Evolutionary conservation across 2,888 invertebrate genomes (phyloP), one percentile per base, ranked within the genome.

Genomic region (Bombyx huttoni): DNA sequence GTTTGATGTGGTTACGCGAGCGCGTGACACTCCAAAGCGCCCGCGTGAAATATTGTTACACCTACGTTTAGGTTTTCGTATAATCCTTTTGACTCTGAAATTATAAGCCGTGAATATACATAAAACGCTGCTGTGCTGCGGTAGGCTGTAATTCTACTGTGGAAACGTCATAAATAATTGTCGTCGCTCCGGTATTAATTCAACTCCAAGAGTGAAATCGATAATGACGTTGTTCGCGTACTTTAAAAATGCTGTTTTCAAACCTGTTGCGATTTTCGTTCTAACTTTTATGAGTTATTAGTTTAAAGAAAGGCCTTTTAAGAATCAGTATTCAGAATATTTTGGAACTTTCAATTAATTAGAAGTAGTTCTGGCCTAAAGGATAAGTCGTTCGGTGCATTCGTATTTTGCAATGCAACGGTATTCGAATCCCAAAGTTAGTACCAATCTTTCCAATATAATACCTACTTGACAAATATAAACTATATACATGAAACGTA

Each of bases 81-180:
- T 83, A 81, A 81, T 84, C 76, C 76, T 70, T 72, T 65, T 67
- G 63, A 63, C 73, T 68, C 56, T 57, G 66, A 74, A 79, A 82
- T 83, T 80, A 83, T 82, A 78, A 79, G 75, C 78, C 73, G 74
- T 73, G 79, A 81, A 81, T 83, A 78, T 74, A 81, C 78, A 79
- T 77, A 80, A 83, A 81, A 76, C 75, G 68, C 70, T 63, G 63
- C 68, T 66, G 67, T 63, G 57, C 63, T 61, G 67, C 68, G 65
- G 63, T 63, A 60, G 60, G 67, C 69, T 68, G 73, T 78, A 80
- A 83, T 76, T 77, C 72, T 70, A 68, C 69, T 64, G 73, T 66
- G 72, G 73, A 73, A 75, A 71, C 66, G 73, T 75, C 75, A 71
- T 82, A 81, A 83, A 82, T 83, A 82, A 82, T 80, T 78, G 79